Percentiles rank a stretch among this genome's conserved stretches.
phyloP scores from a whole-genome alignment of 2,888 invertebrate genomes.

The Andrena fulva region DNA sequence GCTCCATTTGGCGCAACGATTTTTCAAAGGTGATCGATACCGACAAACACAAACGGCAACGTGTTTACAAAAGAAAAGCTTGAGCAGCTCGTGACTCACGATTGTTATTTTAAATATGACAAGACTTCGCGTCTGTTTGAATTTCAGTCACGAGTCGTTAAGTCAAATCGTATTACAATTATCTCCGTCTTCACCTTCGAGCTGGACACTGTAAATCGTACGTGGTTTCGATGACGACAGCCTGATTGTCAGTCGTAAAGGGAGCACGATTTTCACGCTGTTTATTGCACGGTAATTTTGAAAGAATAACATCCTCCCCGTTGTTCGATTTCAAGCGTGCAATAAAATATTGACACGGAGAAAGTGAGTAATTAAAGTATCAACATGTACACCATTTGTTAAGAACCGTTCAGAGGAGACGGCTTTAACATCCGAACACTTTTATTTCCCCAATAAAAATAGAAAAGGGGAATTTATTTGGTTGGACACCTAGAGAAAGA shows the following conservation, averaged over 20 bases:
- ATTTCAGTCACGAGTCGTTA: conserved; percentile 66
- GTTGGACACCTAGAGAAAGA: conserved; percentile 17
- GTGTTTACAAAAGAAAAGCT: conserved; percentile 27
- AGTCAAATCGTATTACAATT: conserved; percentile 58
- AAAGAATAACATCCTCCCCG: background rate
- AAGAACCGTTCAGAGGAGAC: too few relatives aligned
- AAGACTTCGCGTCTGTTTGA: conserved; percentile 58
- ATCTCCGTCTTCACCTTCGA: conserved; percentile 52
- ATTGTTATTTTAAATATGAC: conserved; percentile 61
- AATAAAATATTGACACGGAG: too few relatives aligned
- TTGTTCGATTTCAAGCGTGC: background rate
- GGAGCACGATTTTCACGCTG: conserved; percentile 37
- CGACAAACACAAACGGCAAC: conserved; percentile 8
- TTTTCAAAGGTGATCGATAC: background rate
- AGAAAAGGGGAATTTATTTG: conserved; percentile 13
- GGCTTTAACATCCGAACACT: too few relatives aligned
- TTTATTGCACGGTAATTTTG: conserved; percentile 5
- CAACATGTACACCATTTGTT: too few relatives aligned
- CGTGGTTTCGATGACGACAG: conserved; percentile 61
- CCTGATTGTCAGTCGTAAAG: conserved; percentile 47
- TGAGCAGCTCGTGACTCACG: conserved; percentile 43
- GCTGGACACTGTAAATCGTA: conserved; percentile 56
- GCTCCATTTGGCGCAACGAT: background rate
- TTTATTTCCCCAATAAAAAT: conserved; percentile 12
- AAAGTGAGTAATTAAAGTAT: too few relatives aligned